These are phyloP conservation scores for Threskiornis aethiopicus DNA, from an alignment of 2,797 vertebrate species.

Conservation along the genomic window DNA sequence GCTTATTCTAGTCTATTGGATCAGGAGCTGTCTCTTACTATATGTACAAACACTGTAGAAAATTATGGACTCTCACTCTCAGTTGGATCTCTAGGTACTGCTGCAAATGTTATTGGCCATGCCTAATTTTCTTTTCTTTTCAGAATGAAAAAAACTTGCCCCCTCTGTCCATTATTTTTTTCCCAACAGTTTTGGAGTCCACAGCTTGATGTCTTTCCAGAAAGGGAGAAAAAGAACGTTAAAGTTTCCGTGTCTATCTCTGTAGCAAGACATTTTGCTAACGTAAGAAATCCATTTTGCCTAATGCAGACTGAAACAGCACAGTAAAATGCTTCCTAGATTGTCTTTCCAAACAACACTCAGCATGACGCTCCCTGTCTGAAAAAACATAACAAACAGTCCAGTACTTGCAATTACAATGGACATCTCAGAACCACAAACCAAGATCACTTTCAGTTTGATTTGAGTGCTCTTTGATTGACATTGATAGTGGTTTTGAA, in stretches of 20 bases:
- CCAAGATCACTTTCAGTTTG: neutral
- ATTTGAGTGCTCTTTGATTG: neutral
- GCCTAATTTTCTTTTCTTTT: neutral
- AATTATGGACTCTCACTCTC: neutral
- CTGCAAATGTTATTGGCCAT: neutral
- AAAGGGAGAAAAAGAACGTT: neutral
- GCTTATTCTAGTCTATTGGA: neutral
- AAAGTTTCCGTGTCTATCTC: neutral
- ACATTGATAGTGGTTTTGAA: neutral
- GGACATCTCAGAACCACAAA: conserved; percentile 18
- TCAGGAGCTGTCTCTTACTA: neutral
- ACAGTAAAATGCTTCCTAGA: neutral
- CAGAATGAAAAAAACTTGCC: neutral
- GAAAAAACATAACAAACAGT: neutral
- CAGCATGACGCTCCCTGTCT: neutral
- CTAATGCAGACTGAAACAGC: neutral
- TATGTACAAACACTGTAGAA: neutral
- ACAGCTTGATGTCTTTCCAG: neutral
- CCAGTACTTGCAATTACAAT: neutral
- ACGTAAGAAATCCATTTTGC: neutral
- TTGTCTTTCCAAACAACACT: neutral
- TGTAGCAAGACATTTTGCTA: neutral
- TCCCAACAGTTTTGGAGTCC: neutral
- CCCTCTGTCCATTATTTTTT: neutral
- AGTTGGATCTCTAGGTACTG: neutral